Base-by-base conservation (phyloP, 2,797 vertebrate species). In the Esox masquinongy region DNA sequence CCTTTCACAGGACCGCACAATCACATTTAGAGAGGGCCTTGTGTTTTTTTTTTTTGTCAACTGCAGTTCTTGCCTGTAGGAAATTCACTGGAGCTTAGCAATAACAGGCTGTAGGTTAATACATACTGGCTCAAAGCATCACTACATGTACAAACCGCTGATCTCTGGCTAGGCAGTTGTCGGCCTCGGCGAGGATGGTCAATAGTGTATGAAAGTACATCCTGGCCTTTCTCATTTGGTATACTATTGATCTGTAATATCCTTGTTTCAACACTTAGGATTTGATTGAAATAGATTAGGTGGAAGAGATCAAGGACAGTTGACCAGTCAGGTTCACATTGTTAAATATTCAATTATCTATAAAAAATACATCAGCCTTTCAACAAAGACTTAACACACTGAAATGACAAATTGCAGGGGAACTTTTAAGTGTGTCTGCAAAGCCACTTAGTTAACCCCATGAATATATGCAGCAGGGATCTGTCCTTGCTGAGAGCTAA, bases 401-500 rank as follows among this genome's bases (percentile, higher is more conserved):
- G 83, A 80, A 84, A 83, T 86, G 85, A 86, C 81, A 81, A 82
- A 87, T 77, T 83, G 81, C 74, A 85, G 80, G 73, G 75, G 84
- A 81, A 79, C 79, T 80, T 80, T 83, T 77, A 79, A 74, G 71
- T 81, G 64, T 77, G 81, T 78, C 80, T 81, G 76, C 36, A 85
- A 84, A 85, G 85, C 88, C 83, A 79, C 88, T 89, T 81, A 85
- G 88, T 88, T 90, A 83, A 86, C 84, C 73, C 78, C 84, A 87
- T 89, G 82, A 88, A 92, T 91, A 90, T 91, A 92, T 93, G 89
- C 90, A 92, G 84, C 90, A 85, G 87, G 80, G 89, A 85, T 90
- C 85, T 86, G 91, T 91, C 90, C 91, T 92, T 89, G 89, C 91
- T 91, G 86, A 89, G 87, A 92, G 90, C 86, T 81, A 89, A 93